phyloP scores from a whole-genome alignment of 2,113 vertebrate genomes.

The Pseudorectes ferrugineus region DNA sequence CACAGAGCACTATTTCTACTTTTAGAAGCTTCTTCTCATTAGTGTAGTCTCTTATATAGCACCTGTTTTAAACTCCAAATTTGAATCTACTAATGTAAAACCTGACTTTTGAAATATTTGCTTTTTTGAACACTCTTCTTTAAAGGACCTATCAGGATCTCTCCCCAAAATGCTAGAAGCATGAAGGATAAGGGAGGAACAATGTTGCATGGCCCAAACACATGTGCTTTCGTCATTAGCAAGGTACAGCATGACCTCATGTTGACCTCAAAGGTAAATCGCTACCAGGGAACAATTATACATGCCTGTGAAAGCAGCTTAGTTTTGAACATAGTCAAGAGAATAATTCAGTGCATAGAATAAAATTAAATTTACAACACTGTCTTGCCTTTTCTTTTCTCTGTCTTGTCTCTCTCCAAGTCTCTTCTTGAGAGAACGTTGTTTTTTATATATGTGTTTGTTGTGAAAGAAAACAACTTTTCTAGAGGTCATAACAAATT shows the following conservation, averaged over 20 bases:
- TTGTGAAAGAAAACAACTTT: background rate
- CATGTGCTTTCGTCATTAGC: slow-evolving; percentile 68
- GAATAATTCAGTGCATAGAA: slow-evolving; percentile 34
- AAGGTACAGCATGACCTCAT: slow-evolving; percentile 69
- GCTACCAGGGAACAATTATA: slow-evolving; percentile 48
- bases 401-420: slow-evolving; percentile 26
- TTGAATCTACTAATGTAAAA: slow-evolving; percentile 60
- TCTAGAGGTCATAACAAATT: background rate
- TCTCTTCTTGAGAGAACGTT: slow-evolving; percentile 35
- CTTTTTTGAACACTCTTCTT: slow-evolving; percentile 70
- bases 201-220: slow-evolving; percentile 64
- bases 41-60: slow-evolving; percentile 31
- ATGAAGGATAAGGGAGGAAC: slow-evolving; percentile 68
- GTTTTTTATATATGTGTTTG: background rate
- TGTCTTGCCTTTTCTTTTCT: slow-evolving; percentile 46
- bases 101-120: slow-evolving; percentile 68
- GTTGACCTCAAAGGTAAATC: slow-evolving; percentile 66
- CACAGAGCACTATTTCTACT: background rate
- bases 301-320: slow-evolving; percentile 45
- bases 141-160: slow-evolving; percentile 65
- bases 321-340: slow-evolving; percentile 35
- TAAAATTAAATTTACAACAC: slow-evolving; percentile 28
- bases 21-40: background rate
- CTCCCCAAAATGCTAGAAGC: slow-evolving; percentile 64
- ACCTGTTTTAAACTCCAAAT: slow-evolving; percentile 56